phyloP scores from a whole-genome alignment of 64 coral and sea anemone species.

The Pachyseris speciosa region DNA sequence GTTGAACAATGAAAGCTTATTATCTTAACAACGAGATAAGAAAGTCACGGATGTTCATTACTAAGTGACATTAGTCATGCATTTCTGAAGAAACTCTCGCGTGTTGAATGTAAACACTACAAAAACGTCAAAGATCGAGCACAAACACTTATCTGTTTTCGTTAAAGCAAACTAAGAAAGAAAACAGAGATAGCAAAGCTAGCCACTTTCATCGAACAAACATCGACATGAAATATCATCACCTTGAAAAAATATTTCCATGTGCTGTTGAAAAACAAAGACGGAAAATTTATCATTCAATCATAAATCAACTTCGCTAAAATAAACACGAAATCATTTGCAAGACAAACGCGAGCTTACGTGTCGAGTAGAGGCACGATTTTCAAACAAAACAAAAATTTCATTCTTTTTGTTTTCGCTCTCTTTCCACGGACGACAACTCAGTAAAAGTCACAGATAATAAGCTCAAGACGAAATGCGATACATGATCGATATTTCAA shows the following conservation, averaged over 20 bases:
- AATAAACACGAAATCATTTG: slow-evolving; percentile 28
- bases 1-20: too few species aligned
- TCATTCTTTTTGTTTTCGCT: not conserved
- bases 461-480: not conserved
- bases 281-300: not conserved
- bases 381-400: not conserved
- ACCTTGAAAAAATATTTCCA: not conserved
- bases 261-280: not conserved
- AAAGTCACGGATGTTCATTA: too few species aligned
- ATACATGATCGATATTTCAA: not conserved
- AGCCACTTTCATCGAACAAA: not conserved
- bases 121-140: not conserved
- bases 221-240: not conserved
- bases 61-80: not conserved
- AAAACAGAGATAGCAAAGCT: not conserved
- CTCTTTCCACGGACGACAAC: too few species aligned
- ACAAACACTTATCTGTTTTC: not conserved
- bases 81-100: not conserved
- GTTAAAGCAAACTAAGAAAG: not conserved
- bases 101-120: not conserved
- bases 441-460: not conserved
- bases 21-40: too few species aligned
- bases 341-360: not conserved
- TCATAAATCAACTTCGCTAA: not conserved
- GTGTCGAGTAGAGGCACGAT: not conserved